These are phyloP conservation scores for Julus scandinavius DNA, from an alignment of 2,888 invertebrate species.

Conservation along the genomic window DNA sequence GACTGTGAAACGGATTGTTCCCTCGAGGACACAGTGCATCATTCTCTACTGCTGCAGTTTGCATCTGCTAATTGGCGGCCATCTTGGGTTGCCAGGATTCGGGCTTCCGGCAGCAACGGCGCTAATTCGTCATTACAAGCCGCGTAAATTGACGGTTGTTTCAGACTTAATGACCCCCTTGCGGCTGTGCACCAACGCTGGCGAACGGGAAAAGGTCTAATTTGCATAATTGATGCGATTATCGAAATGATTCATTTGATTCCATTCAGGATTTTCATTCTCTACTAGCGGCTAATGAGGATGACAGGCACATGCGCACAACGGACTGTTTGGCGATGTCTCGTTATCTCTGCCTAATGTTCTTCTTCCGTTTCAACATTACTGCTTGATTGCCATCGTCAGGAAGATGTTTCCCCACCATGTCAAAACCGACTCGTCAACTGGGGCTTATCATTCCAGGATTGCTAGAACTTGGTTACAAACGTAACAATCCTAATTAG, in stretches of 20 bases:
- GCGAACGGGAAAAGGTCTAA: neutral
- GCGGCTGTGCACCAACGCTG: neutral
- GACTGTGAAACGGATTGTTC: neutral
- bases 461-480: too few species aligned
- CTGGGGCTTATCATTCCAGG: too few species aligned
- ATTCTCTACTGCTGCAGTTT: neutral
- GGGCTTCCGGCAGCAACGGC: neutral
- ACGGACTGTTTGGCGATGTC: neutral
- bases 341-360: neutral
- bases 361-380: neutral
- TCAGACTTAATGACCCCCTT: neutral
- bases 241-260: slow-evolving; percentile 1
- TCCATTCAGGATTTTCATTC: neutral
- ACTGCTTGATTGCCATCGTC: too few species aligned
- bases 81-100: neutral
- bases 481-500: too few species aligned
- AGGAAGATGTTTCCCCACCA: too few species aligned
- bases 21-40: neutral
- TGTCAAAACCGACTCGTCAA: too few species aligned
- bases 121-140: neutral
- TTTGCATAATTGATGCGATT: slow-evolving; percentile 1
- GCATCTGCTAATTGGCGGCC: neutral
- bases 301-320: neutral
- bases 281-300: neutral
- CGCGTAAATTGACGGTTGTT: neutral